Conservation (phyloP, 1,140 invertebrate species). For the Sesamia nonagrioides region DNA sequence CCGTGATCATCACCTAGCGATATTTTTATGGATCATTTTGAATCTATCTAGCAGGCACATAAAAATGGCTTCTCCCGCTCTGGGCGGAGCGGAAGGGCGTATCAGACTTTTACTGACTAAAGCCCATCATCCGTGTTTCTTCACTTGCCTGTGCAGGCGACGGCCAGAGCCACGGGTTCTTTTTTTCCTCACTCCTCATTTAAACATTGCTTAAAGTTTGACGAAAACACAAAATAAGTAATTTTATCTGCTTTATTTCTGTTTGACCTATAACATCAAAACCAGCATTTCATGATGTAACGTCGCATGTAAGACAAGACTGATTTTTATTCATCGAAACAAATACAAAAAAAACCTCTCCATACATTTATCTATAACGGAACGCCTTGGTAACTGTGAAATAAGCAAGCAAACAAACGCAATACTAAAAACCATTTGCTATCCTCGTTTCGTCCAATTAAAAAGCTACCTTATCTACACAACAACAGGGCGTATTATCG, state of each 20-base stretch:
- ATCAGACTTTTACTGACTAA: too few species aligned
- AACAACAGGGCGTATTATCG: slow-evolving; percentile 33
- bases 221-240: slow-evolving; percentile 7
- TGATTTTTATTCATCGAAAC: neutral
- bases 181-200: too few species aligned
- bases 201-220: too few species aligned
- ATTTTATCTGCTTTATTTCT: slow-evolving; percentile 6
- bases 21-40: too few species aligned
- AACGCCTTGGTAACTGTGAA: slow-evolving; percentile 52
- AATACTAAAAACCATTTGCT: slow-evolving; percentile 48
- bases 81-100: too few species aligned
- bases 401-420: slow-evolving; percentile 52
- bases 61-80: too few species aligned
- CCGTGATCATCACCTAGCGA: too few species aligned
- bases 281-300: slow-evolving; percentile 15
- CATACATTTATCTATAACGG: slow-evolving; percentile 45
- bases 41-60: too few species aligned
- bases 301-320: neutral
- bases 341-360: slow-evolving; percentile 5
- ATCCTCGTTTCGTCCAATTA: slow-evolving; percentile 10
- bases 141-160: too few species aligned
- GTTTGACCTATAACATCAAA: slow-evolving; percentile 32
- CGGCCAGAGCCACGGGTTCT: too few species aligned
- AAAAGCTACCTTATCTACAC: slow-evolving; percentile 34
- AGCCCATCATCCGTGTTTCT: too few species aligned